Conservation (phyloP, 2,888 invertebrate species). For the Drosophila vallismaia region DNA sequence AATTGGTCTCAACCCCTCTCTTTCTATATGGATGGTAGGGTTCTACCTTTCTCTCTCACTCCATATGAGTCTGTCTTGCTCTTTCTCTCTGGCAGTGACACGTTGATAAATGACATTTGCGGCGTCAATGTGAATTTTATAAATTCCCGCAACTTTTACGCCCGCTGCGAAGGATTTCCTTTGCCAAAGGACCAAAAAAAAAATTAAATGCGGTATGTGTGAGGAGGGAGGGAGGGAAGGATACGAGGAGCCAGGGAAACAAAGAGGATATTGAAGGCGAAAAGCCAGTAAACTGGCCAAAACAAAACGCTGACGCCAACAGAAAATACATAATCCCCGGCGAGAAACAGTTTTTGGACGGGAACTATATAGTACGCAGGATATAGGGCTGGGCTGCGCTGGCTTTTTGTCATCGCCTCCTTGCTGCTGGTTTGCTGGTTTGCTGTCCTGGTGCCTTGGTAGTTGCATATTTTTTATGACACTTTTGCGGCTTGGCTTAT, state of each 20-base stretch:
- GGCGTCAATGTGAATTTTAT: conserved; percentile 79
- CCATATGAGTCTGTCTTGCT: background rate
- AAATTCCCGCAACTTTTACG: conserved; percentile 77
- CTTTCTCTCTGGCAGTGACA: conserved; percentile 62
- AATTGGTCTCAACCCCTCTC: background rate
- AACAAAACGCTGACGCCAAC: conserved; percentile 69
- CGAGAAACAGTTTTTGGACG: background rate
- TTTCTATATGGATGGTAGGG: background rate
- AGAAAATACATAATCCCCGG: background rate
- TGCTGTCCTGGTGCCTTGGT: conserved; percentile 44
- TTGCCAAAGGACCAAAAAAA: conserved; percentile 3
- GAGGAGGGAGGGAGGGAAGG: background rate
- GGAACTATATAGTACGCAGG: background rate
- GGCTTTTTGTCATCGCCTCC: conserved; percentile 32
- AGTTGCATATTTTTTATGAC: conserved; percentile 76
- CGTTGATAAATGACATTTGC: conserved; percentile 78
- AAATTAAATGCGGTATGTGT: background rate
- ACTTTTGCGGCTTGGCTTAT: conserved; percentile 79
- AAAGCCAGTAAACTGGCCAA: conserved; percentile 56
- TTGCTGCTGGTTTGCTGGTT: no score
- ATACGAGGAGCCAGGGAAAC: no score
- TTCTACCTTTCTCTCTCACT: background rate
- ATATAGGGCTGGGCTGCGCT: background rate
- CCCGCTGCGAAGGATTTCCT: conserved; percentile 54
- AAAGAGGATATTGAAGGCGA: conserved; percentile 13